Percentiles rank a stretch among this genome's conserved stretches.
Conservation (phyloP, 35 echinoderm and acorn worm genomes). For the Ophioderma brevispina region DNA sequence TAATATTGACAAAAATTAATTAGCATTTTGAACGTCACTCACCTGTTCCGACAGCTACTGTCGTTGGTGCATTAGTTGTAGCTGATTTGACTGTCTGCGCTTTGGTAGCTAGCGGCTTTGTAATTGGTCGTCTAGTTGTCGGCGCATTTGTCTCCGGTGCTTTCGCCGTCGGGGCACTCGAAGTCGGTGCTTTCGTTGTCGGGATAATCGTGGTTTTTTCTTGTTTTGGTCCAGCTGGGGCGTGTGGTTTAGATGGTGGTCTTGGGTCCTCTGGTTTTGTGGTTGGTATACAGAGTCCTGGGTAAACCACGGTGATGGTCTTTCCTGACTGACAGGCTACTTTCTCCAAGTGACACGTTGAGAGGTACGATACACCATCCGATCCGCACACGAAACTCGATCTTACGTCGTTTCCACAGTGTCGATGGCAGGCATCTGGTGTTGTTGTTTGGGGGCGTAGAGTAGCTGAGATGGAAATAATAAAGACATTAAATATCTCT, state of each 20-base stretch:
- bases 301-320: neutral
- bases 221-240: neutral
- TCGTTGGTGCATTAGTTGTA: too few species aligned
- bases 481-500: neutral
- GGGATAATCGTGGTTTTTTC: neutral
- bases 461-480: neutral
- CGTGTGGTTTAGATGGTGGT: neutral
- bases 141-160: neutral
- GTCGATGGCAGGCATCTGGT: neutral
- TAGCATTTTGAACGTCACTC: too few species aligned
- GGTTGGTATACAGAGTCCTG: neutral
- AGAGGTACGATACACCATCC: neutral
- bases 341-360: neutral
- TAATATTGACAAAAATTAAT: too few species aligned
- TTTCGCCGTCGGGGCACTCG: neutral
- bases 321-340: neutral
- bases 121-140: too few species aligned
- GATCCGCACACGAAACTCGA: neutral
- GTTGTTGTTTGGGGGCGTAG: neutral
- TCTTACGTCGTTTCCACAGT: neutral
- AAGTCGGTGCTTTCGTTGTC: neutral
- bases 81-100: too few species aligned
- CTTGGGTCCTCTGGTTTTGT: neutral
- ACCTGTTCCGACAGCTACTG: too few species aligned
- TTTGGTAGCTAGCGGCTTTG: too few species aligned